These are phyloP conservation scores for Aricia artaxerxes DNA, from an alignment of 2,888 invertebrate species.

Conservation along the genomic window DNA sequence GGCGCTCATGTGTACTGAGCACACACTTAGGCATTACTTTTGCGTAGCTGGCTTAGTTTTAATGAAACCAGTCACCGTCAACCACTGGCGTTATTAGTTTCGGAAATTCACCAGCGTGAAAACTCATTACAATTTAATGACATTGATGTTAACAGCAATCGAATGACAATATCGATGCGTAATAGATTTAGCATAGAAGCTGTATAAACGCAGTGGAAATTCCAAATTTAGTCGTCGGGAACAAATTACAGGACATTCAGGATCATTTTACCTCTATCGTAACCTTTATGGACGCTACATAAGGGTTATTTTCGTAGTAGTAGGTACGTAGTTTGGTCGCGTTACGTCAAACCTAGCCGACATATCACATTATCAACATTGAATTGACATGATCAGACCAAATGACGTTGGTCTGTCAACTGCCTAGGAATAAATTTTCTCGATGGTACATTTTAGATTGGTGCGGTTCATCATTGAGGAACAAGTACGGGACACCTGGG, in stretches of 20 bases:
- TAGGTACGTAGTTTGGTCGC: too few species aligned
- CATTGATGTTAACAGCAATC: neutral
- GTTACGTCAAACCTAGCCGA: too few species aligned
- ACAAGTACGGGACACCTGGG: neutral
- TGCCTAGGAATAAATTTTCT: too few species aligned
- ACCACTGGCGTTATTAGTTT: neutral
- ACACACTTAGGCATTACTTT: too few species aligned
- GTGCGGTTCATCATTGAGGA: neutral
- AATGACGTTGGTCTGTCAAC: too few species aligned
- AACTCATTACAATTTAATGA: neutral
- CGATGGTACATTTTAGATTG: neutral
- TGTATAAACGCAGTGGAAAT: constrained; percentile 40
- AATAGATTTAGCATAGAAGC: neutral
- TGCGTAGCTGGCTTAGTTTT: too few species aligned
- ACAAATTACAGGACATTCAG: constrained; percentile 42
- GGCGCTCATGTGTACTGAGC: too few species aligned
- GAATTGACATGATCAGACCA: too few species aligned
- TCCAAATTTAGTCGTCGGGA: constrained; percentile 48
- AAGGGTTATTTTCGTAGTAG: neutral
- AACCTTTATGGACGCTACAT: neutral
- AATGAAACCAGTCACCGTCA: too few species aligned
- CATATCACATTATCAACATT: too few species aligned
- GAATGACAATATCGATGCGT: neutral
- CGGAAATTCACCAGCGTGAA: too few species aligned
- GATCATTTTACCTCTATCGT: neutral